These are phyloP conservation scores for Chrysochloris asiatica DNA, from an alignment of 2,113 vertebrate species.

Conservation along the genomic window DNA sequence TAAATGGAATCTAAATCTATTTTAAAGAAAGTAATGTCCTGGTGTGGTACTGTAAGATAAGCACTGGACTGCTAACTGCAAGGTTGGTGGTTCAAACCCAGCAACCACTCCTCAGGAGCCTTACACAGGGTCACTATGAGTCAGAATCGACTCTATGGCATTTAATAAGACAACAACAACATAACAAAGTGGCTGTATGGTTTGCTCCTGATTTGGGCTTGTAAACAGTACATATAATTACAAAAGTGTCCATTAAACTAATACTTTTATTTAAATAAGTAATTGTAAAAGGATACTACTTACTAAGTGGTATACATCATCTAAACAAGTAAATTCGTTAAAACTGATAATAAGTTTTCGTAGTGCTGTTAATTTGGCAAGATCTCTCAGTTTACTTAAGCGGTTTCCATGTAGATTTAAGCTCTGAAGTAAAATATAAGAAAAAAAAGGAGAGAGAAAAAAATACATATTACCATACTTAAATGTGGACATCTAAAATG, in stretches of 20 bases:
- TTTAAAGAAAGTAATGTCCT: conserved; percentile 39
- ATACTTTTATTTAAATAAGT: conserved; percentile 32
- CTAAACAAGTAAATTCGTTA: conserved; percentile 88
- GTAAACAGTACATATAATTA: conserved; percentile 23
- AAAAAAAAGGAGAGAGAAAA: conserved; percentile 38
- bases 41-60: too few species aligned
- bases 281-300: conserved; percentile 60
- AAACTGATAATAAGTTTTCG: conserved; percentile 88
- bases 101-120: too few species aligned
- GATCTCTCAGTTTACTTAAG: conserved; percentile 86
- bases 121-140: too few species aligned
- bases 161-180: too few species aligned
- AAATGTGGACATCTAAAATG: background rate
- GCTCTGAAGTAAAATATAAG: conserved; percentile 77
- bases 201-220: conserved; percentile 27
- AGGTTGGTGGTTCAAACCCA: too few species aligned
- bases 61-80: too few species aligned
- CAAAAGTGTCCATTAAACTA: background rate
- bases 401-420: conserved; percentile 91
- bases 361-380: conserved; percentile 84
- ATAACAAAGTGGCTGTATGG: background rate
- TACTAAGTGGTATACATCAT: conserved; percentile 89
- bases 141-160: too few species aligned
- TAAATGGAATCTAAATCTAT: conserved; percentile 45
- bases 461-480: background rate